Evolutionary conservation across 2,888 invertebrate genomes (phyloP), one percentile per base, ranked within the genome.

Genomic region (Eudemis profundana): DNA sequence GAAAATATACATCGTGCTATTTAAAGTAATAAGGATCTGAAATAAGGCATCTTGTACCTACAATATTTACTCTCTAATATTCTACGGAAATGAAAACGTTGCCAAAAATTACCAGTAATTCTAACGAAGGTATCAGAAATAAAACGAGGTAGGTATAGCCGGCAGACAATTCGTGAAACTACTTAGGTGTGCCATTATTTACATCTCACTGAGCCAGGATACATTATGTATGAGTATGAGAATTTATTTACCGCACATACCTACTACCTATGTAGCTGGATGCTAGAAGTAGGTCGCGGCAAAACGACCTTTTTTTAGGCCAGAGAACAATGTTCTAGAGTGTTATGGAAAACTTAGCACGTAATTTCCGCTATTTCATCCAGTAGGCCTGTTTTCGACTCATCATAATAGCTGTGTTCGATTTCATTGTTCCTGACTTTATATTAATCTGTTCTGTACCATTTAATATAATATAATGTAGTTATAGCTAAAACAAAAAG

Each of bases 221-320:
- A 27, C 42, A 42, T 54, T 54, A 54, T 54, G 15, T 42, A 42
- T 42, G 54, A 15, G 15, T 14, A n/a, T 2, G 33, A 10, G 33
- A 33, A 5, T 8, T 1, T 33, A 33, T 33, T 8, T 33, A 10
- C 33, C 8, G 8, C 33, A 33, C 33, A 33, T 7, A 33, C 33
- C 33, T 33, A 33, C n/a, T n/a, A n/a, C n/a, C n/a, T n/a, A n/a
- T n/a, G n/a, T n/a, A 8, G 8, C 10, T 8, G 33, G 2, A 33
- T 33, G 33, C 33, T 33, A 33, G 33, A 53, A 40, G n/a, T 27
- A 15, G 40, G 54, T 42, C 40, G 27, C 4, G 38, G 27, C 5
- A 23, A 49, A 19, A 15, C n/a, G 40, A 19, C 27, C 49, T 50
- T 23, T 38, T 50, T 38, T 50, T 40, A 50, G 49, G 40, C 15